phyloP scores from a whole-genome alignment of 2,113 vertebrate species.

The Aptenodytes patagonicus region DNA sequence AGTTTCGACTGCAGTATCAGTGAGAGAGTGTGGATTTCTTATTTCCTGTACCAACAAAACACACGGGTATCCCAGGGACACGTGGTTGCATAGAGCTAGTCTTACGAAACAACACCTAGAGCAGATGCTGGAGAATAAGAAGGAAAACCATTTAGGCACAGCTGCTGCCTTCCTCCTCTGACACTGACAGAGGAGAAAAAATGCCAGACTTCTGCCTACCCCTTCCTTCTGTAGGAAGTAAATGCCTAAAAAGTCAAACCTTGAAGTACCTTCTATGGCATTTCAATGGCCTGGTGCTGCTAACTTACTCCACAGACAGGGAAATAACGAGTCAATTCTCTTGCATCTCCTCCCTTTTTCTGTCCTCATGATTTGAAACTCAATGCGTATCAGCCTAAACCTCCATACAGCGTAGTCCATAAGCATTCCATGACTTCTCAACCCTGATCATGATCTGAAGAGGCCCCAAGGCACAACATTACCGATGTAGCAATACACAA shows the following conservation, averaged over 20 bases:
- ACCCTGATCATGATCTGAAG: rapidly evolving
- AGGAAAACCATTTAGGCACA: not conserved
- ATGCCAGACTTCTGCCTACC: not conserved
- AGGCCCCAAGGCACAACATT: not conserved
- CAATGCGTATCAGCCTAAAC: not conserved
- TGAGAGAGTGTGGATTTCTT: not conserved
- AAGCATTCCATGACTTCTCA: not conserved
- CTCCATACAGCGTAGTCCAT: not conserved
- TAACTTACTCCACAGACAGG: not conserved
- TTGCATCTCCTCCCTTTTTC: not conserved
- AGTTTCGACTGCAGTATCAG: not conserved
- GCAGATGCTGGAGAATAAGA: not conserved
- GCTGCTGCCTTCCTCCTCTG: not conserved
- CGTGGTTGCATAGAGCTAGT: rapidly evolving
- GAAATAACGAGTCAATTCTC: not conserved
- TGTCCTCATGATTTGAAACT: not conserved
- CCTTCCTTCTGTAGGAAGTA: not conserved
- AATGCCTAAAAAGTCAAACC: not conserved
- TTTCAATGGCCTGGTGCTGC: not conserved
- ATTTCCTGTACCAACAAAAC: not conserved
- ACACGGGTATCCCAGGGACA: not conserved
- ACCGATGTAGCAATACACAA: not conserved
- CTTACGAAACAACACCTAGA: not conserved
- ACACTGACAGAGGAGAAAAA: not conserved
- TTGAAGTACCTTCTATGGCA: not conserved